Percentiles rank a stretch among this genome's conserved stretches.
These are phyloP conservation scores for Daubentonia madagascariensis DNA, from an alignment of 2,113 vertebrate genomes.

Conservation along the genomic window DNA sequence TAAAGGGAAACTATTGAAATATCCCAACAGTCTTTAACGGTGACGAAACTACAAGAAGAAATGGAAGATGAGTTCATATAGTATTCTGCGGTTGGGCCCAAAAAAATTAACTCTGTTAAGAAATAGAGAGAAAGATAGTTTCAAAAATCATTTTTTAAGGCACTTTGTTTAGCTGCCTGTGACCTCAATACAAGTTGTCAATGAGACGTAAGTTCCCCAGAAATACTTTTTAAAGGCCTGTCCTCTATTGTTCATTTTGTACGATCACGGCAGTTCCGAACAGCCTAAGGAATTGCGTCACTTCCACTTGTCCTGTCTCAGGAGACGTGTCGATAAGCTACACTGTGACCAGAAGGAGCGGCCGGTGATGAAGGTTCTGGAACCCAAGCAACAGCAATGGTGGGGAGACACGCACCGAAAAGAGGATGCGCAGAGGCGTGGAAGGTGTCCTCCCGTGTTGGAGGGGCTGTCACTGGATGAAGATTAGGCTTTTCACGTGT, in stretches of 20 bases:
- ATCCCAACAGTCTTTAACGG: background rate
- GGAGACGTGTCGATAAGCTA: fast-evolving
- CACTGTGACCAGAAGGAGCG: fast-evolving
- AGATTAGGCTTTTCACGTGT: background rate
- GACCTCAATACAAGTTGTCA: background rate
- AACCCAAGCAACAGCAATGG: fast-evolving
- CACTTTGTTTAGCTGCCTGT: background rate
- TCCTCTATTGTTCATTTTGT: fast-evolving
- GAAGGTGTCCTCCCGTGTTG: fast-evolving
- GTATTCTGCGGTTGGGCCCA: background rate
- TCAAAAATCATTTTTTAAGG: background rate
- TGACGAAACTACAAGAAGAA: background rate
- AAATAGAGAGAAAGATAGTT: background rate
- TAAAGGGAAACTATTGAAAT: fast-evolving
- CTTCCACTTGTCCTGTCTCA: fast-evolving
- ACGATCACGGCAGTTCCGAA: background rate
- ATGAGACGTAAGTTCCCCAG: background rate
- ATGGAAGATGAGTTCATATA: fast-evolving
- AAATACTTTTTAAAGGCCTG: fast-evolving
- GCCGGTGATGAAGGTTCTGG: no score
- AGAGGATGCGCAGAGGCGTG: fast-evolving
- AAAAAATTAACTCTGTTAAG: background rate
- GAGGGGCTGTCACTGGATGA: background rate
- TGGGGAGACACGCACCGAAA: fast-evolving
- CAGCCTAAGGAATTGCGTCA: fast-evolving